Evolutionary conservation across 2,797 vertebrate genomes (phyloP).

Genomic region (Diplodus puntazzo): DNA sequence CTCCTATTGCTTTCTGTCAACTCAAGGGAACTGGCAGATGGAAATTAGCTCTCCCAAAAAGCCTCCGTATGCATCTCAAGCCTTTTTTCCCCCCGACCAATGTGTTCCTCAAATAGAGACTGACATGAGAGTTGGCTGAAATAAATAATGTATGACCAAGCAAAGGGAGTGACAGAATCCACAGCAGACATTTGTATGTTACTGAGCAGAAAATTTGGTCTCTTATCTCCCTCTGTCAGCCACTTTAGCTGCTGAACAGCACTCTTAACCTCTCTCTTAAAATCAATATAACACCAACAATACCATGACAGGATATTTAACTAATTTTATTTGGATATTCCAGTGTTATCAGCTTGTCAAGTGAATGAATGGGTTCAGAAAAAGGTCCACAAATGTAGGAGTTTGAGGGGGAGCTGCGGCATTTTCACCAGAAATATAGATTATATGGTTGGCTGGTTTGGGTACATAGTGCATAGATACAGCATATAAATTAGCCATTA

Average conservation of each 20-base stretch:
- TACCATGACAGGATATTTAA: background rate
- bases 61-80: slow-evolving; percentile 12
- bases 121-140: slow-evolving; percentile 32
- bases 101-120: slow-evolving; percentile 37
- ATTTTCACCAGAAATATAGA: background rate
- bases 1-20: slow-evolving; percentile 28
- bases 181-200: slow-evolving; percentile 41
- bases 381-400: background rate
- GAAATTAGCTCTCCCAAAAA: slow-evolving; percentile 10
- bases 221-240: slow-evolving; percentile 42
- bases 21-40: slow-evolving; percentile 13
- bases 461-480: background rate
- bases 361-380: background rate
- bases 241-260: slow-evolving; percentile 1
- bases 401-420: background rate
- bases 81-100: background rate
- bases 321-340: background rate
- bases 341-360: background rate
- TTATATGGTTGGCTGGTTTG: background rate
- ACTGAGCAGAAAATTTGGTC: slow-evolving; percentile 34
- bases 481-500: slow-evolving; percentile 6
- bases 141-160: slow-evolving; percentile 56
- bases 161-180: slow-evolving; percentile 46
- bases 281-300: slow-evolving; percentile 13
- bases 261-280: background rate